phyloP scores from a whole-genome alignment of 2,113 vertebrate genomes.

The Phainopepla nitens region DNA sequence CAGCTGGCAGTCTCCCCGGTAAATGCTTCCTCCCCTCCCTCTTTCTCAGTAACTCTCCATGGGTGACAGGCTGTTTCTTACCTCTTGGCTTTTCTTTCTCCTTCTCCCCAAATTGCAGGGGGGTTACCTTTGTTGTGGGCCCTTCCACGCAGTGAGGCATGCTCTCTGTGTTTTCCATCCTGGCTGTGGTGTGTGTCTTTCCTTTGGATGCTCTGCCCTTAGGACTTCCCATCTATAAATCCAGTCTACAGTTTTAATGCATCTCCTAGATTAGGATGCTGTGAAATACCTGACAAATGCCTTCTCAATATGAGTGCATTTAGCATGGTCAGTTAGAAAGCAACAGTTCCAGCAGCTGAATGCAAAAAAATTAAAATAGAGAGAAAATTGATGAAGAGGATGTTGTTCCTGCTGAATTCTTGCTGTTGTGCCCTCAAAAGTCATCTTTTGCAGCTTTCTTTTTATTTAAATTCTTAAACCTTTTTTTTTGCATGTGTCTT shows the following conservation, averaged over 20 bases:
- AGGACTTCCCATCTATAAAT: background rate
- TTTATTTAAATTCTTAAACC: background rate
- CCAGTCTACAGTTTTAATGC: background rate
- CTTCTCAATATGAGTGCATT: background rate
- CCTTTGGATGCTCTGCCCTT: background rate
- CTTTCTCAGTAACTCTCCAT: background rate
- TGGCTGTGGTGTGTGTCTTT: background rate
- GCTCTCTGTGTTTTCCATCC: background rate
- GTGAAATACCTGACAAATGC: background rate
- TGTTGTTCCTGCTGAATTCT: background rate
- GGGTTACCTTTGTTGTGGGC: background rate
- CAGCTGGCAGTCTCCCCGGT: conserved; percentile 94
- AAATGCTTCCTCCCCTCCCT: background rate
- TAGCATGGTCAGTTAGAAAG: background rate
- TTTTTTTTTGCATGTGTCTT: background rate
- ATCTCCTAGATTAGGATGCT: background rate
- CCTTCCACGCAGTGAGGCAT: background rate
- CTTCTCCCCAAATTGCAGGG: background rate
- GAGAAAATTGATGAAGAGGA: background rate
- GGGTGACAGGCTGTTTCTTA: background rate
- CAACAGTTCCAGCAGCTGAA: background rate
- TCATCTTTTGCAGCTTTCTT: background rate
- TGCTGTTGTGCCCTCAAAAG: background rate
- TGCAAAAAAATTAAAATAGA: background rate
- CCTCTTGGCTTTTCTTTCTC: background rate